These are phyloP conservation scores for Luperina nickerlii DNA, from an alignment of 2,888 invertebrate genomes.

Conservation along the genomic window DNA sequence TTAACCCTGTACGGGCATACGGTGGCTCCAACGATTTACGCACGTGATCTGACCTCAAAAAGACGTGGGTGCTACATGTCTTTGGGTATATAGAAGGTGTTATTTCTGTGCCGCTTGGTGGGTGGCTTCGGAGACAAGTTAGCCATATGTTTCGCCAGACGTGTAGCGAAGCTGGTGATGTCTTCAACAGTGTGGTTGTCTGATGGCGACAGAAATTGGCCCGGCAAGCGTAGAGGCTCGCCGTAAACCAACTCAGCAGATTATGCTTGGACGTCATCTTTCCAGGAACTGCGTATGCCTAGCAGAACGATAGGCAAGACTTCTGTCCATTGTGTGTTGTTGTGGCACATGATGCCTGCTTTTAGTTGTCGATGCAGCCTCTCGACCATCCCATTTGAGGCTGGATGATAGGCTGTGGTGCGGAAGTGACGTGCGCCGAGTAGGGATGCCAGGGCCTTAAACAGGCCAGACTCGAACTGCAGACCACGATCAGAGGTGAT, in stretches of 20 bases:
- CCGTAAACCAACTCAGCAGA: not conserved
- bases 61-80: too few relatives aligned
- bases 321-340: not conserved
- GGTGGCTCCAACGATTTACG: too few relatives aligned
- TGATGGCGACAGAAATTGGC: not conserved
- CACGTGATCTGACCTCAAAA: too few relatives aligned
- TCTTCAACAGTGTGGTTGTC: not conserved
- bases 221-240: not conserved
- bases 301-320: not conserved
- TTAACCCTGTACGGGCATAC: too few relatives aligned
- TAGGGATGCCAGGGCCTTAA: not conserved
- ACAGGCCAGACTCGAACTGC: not conserved
- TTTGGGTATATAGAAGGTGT: too few relatives aligned
- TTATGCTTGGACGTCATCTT: not conserved
- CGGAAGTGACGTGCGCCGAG: not conserved
- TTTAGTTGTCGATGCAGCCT: constrained; percentile 1
- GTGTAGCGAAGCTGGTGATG: not conserved
- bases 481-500: not conserved
- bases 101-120: too few relatives aligned
- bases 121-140: too few relatives aligned
- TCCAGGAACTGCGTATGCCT: not conserved
- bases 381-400: not conserved
- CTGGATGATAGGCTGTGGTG: not conserved
- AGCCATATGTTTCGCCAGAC: too few relatives aligned
- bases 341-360: not conserved